These are phyloP conservation scores for Eupithecia insigniata DNA, from an alignment of 2,888 invertebrate genomes.

Conservation along the genomic window DNA sequence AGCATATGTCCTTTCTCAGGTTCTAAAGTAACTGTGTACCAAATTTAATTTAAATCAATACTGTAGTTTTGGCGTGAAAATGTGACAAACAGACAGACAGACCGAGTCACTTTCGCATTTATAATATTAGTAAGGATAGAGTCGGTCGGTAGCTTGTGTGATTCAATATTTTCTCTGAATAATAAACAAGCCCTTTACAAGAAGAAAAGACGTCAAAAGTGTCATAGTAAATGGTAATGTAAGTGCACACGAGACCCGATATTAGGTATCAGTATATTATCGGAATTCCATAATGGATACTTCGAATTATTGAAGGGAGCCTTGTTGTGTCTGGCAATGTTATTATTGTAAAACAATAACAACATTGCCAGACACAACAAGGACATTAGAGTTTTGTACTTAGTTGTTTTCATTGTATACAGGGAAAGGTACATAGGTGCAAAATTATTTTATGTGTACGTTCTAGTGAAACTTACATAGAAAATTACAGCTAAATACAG, in stretches of 20 bases:
- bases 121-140: not conserved
- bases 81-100: too few species aligned
- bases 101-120: too few species aligned
- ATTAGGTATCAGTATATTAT: slow-evolving; percentile 4
- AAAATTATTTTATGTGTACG: not conserved
- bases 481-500: not conserved
- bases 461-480: not conserved
- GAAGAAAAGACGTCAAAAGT: slow-evolving; percentile 1
- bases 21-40: too few species aligned
- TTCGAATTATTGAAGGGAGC: not conserved
- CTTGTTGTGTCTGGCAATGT: not conserved
- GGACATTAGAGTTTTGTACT: not conserved
- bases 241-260: slow-evolving; percentile 1
- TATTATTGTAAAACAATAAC: not conserved
- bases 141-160: not conserved
- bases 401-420: not conserved
- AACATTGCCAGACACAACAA: too few species aligned
- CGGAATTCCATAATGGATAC: slow-evolving; percentile 9
- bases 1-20: too few species aligned
- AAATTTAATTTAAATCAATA: too few species aligned
- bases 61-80: too few species aligned
- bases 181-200: not conserved
- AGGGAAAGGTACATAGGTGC: not conserved
- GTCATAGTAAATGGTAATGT: slow-evolving; percentile 2
- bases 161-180: not conserved